Base-by-base conservation (phyloP, 2,113 vertebrate genomes). In the Paracanthobrama guichenoti region DNA sequence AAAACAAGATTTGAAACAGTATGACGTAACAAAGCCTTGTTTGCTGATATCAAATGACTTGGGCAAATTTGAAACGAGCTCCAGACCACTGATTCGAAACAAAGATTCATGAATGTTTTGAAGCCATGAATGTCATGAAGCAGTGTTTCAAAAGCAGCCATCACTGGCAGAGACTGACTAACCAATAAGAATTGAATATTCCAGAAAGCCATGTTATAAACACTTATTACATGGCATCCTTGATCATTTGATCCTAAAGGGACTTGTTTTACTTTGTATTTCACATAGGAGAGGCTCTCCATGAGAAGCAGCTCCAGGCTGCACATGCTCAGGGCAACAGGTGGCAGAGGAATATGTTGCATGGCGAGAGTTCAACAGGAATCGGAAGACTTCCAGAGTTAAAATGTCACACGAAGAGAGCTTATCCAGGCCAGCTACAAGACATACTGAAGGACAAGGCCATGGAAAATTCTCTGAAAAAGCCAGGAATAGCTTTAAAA, bases 371-470 rank as follows among this genome's bases (percentile, higher is more conserved):
- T 22, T 69, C 59, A 71, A 44, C 74, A 59, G 86, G 85, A 84
- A 55, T 35, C 3, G 0, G 3, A 44, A 13, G 20, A 14, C 22
- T 89, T 31, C 24, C 86, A 13, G 86, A 89, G 62, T 92, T 94
- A 83, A 91, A 85, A 81, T 89, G 88, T 83, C 89, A 92, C 85
- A 87, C 88, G 89, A 81, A 55, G 50, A 71, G 53, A 89, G 86
- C 26, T n/a, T n/a, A n/a, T n/a, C n/a, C n/a, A 4, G 87, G 91
- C 50, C 88, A 87, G 55, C 76, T 86, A 78, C 87, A 88, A 8
- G 89, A 87, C 12, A 87, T 93, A 16, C 86, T 92, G 76, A 90
- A 92, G 53, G 93, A 92, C 72, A 86, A 88, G 28, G 90, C 86
- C 0, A 60, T 55, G 86, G 93, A 91, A 67, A 82, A 66, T 57